Base-by-base conservation (phyloP, 2,113 vertebrate species). In the Nansenia antarctica region DNA sequence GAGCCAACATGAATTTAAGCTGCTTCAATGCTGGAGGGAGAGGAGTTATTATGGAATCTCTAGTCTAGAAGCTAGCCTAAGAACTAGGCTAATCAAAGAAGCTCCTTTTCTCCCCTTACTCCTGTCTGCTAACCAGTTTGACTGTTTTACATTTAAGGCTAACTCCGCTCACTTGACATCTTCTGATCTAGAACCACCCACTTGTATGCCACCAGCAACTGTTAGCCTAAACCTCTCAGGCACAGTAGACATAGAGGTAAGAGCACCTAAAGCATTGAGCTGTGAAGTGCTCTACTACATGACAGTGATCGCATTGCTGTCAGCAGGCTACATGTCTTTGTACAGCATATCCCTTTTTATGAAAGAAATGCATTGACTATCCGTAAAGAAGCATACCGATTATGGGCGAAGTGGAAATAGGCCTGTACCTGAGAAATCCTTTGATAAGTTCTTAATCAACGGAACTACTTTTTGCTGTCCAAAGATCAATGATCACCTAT, bases 31-130 rank as follows among this genome's bases (percentile, higher is more conserved):
- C 3, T 3, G 63, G 52, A 63, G 60, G 65, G 26, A 45, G 39
- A 12, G 62, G 29, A 30, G 76, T 89, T 89, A 84, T 81, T 89
- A 84, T 81, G 82, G 71, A 88, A 92, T 83, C 67, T 61, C 11
- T 65, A 7, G 20, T 61, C 11, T 65, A 7, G 20, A 30, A 29
- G 55, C 49, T 49, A 62, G 1, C 5, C 49, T 22, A n/a, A 52
- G 20, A 20, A 18, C 15, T 24, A n/a, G n/a, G n/a, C 20, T 20
- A 52, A 52, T 52, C 49, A n/a, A 52, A 52, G 1, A 52, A 52
- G 1, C 5, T 52, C 49, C 20, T 8, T 22, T 52, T n/a, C n/a
- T n/a, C 18, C 49, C 49, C 49, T 20, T 8, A 52, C 9, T 2
- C 18, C 47, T 24, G 39, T 18, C 39, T 42, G 49, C n/a, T 24